Conservation (phyloP, 2,888 invertebrate genomes). For the Lymantria monacha region DNA sequence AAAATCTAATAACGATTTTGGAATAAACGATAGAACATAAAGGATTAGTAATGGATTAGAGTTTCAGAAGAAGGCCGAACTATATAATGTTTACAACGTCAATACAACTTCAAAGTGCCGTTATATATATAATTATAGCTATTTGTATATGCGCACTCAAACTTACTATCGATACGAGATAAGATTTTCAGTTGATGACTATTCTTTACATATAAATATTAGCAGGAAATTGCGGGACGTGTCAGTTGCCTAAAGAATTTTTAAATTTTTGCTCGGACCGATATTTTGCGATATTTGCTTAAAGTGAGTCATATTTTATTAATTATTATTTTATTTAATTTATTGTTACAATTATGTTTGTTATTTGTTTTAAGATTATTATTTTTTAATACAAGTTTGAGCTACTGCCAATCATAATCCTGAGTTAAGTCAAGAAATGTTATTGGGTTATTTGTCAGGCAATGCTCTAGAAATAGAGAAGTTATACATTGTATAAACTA, state of each 20-base stretch:
- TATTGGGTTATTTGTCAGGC: too few relatives aligned
- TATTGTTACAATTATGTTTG: not conserved
- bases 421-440: too few relatives aligned
- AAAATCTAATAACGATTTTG: not conserved
- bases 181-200: constrained; percentile 22
- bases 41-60: not conserved
- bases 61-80: not conserved
- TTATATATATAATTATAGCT: constrained; percentile 17
- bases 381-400: too few relatives aligned
- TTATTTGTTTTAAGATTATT: too few relatives aligned
- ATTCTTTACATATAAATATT: constrained; percentile 20
- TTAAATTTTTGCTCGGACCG: not conserved
- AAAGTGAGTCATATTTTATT: not conserved
- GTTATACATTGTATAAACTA: too few relatives aligned
- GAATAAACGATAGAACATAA: not conserved
- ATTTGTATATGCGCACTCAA: constrained; percentile 13
- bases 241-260: constrained; percentile 2
- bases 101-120: constrained; percentile 24
- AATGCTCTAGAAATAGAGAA: too few relatives aligned
- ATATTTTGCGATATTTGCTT: not conserved
- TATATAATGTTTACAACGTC: constrained; percentile 23
- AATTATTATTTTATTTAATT: not conserved
- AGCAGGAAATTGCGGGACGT: not conserved
- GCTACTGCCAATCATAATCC: too few relatives aligned
- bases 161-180: constrained; percentile 23